Evolutionary conservation across 2,113 vertebrate genomes (phyloP).

Genomic region (Suricata suricatta): DNA sequence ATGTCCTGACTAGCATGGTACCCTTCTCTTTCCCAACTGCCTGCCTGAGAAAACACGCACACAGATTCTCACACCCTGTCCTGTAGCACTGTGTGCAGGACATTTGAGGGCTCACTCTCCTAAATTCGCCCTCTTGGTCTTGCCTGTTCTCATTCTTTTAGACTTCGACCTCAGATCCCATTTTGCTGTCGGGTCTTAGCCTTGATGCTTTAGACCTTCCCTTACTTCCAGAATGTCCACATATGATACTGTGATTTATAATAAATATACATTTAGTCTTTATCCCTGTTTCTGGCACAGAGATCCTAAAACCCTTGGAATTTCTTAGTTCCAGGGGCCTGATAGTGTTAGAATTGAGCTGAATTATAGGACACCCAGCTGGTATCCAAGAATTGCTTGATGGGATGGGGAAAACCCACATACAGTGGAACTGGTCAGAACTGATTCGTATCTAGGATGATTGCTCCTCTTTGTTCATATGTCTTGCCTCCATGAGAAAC

Average conservation of each 20-base stretch:
- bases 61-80: not conserved
- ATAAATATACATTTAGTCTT: not conserved
- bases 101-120: not conserved
- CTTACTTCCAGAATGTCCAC: not conserved
- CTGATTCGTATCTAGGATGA: not conserved
- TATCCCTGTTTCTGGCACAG: not conserved
- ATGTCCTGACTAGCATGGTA: not conserved
- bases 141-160: not conserved
- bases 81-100: not conserved
- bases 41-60: not conserved
- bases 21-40: not conserved
- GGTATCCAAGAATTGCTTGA: not conserved
- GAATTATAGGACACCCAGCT: not conserved
- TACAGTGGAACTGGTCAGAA: not conserved
- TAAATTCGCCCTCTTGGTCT: not conserved
- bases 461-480: not conserved
- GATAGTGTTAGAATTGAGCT: not conserved
- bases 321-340: not conserved
- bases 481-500: not conserved
- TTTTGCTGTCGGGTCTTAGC: not conserved
- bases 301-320: not conserved
- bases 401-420: not conserved
- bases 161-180: not conserved
- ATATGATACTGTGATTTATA: not conserved
- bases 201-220: not conserved